Evolutionary conservation across 2,113 vertebrate species (phyloP), one percentile per base, ranked within the genome.

Genomic region (Istiophorus platypterus): DNA sequence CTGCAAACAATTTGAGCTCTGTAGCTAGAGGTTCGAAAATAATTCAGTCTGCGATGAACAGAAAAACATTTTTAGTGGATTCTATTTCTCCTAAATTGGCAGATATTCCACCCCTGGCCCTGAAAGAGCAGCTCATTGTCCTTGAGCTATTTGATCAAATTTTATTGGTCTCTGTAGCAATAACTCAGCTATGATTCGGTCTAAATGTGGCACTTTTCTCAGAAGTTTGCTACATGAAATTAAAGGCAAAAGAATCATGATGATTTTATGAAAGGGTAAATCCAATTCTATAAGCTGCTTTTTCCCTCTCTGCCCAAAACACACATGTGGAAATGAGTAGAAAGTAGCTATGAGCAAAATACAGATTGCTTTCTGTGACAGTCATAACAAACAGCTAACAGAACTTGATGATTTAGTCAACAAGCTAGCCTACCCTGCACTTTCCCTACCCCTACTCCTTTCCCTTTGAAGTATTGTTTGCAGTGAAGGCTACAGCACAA

Each of bases 401-500:
- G 2, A 52, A 57, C 15, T 58, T 17, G 22, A 73, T 54, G 15
- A 64, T 73, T 70, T 65, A 59, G 20, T 74, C 27, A 63, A 70
- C 72, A 79, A 59, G 81, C 72, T 90, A 91, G 69, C 83, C n/a
- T 68, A 39, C 54, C 45, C 24, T 4, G 77, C 76, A 73, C 34
- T 47, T 63, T 58, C 70, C 78, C 85, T 57, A 20, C 81, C 84
- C 76, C 81, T 85, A 81, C 80, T 72, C 69, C 24, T 78, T 84
- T 83, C 18, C 51, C 42, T 76, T 57, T 87, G 63, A 89, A 63
- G 61, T 65, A 82, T 37, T 68, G 71, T 56, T 81, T 85, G 74
- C 69, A 68, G 65, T 78, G 76, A 76, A 72, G 51, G 69, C 69
- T 82, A 42, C 24, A 88, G 67, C 84, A 81, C 78, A 93, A 93